Conservation (phyloP, 2,888 invertebrate genomes). For the Diaperis boleti region DNA sequence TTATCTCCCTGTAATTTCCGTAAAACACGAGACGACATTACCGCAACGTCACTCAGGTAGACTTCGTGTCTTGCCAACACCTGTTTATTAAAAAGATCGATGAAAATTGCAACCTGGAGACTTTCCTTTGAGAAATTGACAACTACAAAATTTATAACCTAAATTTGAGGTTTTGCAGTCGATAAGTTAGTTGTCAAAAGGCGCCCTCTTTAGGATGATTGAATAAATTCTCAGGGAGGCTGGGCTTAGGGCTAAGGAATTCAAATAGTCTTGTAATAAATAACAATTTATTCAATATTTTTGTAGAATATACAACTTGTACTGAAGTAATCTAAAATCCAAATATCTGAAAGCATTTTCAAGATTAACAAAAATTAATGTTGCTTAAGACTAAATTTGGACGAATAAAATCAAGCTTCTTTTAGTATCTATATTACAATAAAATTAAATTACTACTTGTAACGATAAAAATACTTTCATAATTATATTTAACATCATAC, state of each 20-base stretch:
- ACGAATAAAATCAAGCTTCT: background rate
- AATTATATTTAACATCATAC: constrained; percentile 7
- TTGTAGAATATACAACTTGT: constrained; percentile 2
- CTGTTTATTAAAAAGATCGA: constrained; percentile 40
- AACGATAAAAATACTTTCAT: background rate
- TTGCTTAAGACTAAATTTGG: background rate
- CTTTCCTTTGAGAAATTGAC: constrained; percentile 29
- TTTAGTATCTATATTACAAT: background rate
- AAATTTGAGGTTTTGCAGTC: constrained; percentile 22
- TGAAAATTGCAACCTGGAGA: constrained; percentile 38
- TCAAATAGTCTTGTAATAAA: background rate
- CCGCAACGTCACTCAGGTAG: too few species aligned
- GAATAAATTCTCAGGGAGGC: too few species aligned
- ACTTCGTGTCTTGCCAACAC: too few species aligned
- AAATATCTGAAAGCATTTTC: background rate
- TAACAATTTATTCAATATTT: constrained; percentile 15
- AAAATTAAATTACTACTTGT: background rate
- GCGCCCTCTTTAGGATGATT: too few species aligned
- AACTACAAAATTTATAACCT: constrained; percentile 12
- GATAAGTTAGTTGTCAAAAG: too few species aligned
- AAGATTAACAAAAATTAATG: background rate
- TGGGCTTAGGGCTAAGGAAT: background rate
- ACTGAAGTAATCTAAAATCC: background rate
- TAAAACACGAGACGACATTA: constrained; percentile 76
- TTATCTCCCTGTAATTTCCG: constrained; percentile 75